A percentile compares a stretch with the other conserved stretches of the same genome.
These are phyloP conservation scores for Hyles euphorbiae DNA, from an alignment of 1,140 invertebrate species.

Conservation along the genomic window DNA sequence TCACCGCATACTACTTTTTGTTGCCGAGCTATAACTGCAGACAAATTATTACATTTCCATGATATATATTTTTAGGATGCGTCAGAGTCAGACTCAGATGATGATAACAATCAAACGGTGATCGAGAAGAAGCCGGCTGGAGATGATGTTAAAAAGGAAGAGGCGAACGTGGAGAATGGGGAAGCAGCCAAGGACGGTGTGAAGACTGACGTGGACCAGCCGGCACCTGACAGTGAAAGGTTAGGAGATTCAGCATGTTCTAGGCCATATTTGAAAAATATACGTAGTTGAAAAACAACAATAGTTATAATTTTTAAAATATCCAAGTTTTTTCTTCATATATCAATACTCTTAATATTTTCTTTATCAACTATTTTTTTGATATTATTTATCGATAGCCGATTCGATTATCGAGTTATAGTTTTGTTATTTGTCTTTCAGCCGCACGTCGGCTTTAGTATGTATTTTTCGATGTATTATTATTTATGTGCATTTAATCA, in stretches of 20 bases:
- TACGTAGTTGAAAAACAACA: too few species aligned
- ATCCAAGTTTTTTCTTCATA: neutral
- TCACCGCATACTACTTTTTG: too few species aligned
- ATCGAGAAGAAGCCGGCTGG: slow-evolving; percentile 53
- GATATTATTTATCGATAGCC: too few species aligned
- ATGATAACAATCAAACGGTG: slow-evolving; percentile 62
- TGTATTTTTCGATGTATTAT: too few species aligned
- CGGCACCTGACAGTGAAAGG: slow-evolving; percentile 54
- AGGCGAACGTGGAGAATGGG: slow-evolving; percentile 36
- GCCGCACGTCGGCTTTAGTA: too few species aligned
- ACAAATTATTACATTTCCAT: slow-evolving; percentile 3
- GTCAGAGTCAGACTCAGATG: slow-evolving; percentile 58
- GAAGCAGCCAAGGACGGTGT: slow-evolving; percentile 24
- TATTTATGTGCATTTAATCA: too few species aligned
- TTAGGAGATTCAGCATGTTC: slow-evolving; percentile 11
- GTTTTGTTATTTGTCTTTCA: neutral
- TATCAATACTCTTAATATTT: too few species aligned
- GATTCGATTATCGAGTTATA: too few species aligned
- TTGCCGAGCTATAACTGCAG: neutral
- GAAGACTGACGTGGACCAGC: slow-evolving; percentile 32
- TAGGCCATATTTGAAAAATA: too few species aligned
- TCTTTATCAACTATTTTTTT: too few species aligned
- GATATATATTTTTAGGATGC: slow-evolving; percentile 34
- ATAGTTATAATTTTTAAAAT: too few species aligned
- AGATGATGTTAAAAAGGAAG: slow-evolving; percentile 36